Evolutionary conservation across 2,113 vertebrate species (phyloP).

Genomic region (Nycticorax nycticorax): DNA sequence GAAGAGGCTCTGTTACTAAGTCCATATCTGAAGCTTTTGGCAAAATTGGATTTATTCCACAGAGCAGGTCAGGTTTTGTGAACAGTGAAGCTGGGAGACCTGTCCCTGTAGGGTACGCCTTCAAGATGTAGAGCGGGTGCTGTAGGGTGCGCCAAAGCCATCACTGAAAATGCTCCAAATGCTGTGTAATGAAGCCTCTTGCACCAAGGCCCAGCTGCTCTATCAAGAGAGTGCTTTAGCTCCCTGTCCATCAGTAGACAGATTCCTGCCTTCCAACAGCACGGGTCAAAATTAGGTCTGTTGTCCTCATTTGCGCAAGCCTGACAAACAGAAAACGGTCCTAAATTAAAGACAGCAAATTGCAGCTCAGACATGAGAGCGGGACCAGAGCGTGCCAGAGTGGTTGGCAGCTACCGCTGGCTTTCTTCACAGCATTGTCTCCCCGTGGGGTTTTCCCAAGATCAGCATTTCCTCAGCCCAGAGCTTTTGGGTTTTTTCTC

Average conservation of each 20-base stretch:
- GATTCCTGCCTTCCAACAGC: neutral
- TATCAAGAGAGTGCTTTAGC: neutral
- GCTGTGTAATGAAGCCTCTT: neutral
- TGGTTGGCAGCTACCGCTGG: neutral
- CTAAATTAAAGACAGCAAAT: neutral
- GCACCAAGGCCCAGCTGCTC: neutral
- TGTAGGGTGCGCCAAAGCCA: neutral
- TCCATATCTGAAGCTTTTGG: neutral
- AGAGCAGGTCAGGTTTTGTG: neutral
- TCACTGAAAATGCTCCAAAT: neutral
- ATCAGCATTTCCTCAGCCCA: neutral
- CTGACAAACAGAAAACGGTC: neutral
- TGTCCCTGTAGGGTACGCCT: fast-evolving
- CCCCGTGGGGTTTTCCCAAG: neutral
- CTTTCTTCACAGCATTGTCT: neutral
- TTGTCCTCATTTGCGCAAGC: neutral
- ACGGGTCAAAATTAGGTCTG: neutral
- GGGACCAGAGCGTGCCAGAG: fast-evolving
- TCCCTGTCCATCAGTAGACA: neutral
- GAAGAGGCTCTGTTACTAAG: neutral
- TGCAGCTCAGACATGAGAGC: neutral
- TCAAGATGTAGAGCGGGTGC: neutral
- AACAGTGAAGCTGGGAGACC: neutral
- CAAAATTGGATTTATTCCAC: neutral
- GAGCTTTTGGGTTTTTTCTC: neutral